These are phyloP conservation scores for Echeneis naucrates DNA, from an alignment of 2,797 vertebrate species.

Conservation along the genomic window DNA sequence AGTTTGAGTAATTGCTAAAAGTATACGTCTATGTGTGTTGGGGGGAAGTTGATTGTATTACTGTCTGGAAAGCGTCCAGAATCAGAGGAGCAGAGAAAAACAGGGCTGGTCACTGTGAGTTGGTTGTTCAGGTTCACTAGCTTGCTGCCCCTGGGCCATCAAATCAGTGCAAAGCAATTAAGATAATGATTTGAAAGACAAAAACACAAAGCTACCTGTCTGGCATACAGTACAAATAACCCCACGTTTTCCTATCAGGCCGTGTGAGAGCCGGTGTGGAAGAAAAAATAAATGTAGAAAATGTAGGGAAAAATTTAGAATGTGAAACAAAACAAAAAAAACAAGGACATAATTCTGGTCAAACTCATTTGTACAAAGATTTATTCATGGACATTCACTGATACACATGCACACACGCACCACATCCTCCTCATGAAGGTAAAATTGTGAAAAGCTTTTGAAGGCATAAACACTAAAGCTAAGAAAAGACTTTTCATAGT, in stretches of 20 bases:
- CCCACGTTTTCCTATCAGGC: conserved; percentile 48
- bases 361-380: conserved; percentile 49
- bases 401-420: conserved; percentile 32
- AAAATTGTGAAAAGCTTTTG: conserved; percentile 25
- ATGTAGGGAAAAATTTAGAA: too few species aligned
- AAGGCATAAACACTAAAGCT: conserved; percentile 22
- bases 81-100: conserved; percentile 24
- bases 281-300: conserved; percentile 38
- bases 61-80: conserved; percentile 41
- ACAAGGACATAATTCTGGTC: conserved; percentile 10
- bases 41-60: conserved; percentile 55
- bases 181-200: conserved; percentile 71
- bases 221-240: conserved; percentile 49
- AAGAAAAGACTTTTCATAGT: conserved; percentile 14
- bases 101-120: conserved; percentile 26
- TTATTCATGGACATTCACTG: conserved; percentile 34
- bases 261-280: conserved; percentile 25
- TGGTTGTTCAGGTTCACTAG: conserved; percentile 54
- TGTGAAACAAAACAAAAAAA: too few species aligned
- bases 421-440: conserved; percentile 32
- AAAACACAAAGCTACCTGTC: conserved; percentile 60
- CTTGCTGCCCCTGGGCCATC: conserved; percentile 35
- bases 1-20: conserved; percentile 66
- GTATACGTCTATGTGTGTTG: conserved; percentile 30
- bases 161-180: conserved; percentile 67